Conservation (phyloP, 1,140 invertebrate genomes). For the Temnothorax curvispinosus region DNA sequence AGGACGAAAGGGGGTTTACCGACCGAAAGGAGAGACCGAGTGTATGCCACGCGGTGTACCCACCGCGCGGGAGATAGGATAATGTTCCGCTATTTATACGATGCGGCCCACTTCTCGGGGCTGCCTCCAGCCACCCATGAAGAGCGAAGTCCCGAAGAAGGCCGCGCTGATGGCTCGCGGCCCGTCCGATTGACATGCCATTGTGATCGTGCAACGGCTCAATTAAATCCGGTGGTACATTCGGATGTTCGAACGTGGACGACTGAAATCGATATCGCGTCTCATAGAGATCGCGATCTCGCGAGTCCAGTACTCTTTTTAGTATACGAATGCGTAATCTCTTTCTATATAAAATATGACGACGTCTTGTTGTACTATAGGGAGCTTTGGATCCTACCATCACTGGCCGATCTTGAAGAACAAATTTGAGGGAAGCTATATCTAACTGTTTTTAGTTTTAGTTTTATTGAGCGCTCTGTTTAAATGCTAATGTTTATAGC, state of each 20-base stretch:
- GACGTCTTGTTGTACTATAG: background rate
- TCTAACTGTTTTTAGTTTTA: background rate
- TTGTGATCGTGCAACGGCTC: slow-evolving; percentile 17
- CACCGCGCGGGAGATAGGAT: slow-evolving; percentile 70
- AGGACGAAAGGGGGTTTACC: slow-evolving; percentile 23
- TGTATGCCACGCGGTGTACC: slow-evolving; percentile 36
- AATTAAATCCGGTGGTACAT: slow-evolving; percentile 2
- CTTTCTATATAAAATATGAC: background rate
- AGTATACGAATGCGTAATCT: background rate
- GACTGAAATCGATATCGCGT: background rate
- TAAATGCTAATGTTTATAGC: background rate
- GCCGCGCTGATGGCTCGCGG: slow-evolving; percentile 29
- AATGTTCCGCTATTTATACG: slow-evolving; percentile 74
- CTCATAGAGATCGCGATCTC: background rate
- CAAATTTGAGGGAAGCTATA: background rate
- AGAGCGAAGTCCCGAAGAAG: slow-evolving; percentile 42
- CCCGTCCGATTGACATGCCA: slow-evolving; percentile 37
- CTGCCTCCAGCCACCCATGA: slow-evolving; percentile 71
- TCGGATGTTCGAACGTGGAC: background rate
- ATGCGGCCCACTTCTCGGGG: slow-evolving; percentile 58
- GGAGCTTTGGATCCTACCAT: background rate
- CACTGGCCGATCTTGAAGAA: background rate
- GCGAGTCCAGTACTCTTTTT: background rate
- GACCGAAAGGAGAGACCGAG: slow-evolving; percentile 22
- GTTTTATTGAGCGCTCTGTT: background rate